phyloP scores from a whole-genome alignment of 2,113 vertebrate species.

The Forbesichthys agassizii region DNA sequence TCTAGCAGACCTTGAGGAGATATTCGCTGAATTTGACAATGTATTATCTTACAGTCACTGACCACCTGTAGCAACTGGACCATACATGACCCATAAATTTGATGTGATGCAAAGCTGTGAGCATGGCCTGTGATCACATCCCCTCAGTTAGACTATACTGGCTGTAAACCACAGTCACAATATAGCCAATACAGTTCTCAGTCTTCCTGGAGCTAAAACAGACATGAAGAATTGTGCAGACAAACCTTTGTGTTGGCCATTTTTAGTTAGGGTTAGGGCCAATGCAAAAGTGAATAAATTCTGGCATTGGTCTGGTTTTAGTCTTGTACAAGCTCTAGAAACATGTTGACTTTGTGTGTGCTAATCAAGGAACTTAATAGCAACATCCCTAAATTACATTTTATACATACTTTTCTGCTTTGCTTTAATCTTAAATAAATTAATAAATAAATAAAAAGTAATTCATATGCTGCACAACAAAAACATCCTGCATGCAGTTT shows the following conservation, averaged over 20 bases:
- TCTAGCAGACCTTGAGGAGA: too few relatives aligned
- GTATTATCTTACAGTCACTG: too few relatives aligned
- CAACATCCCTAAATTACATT: too few relatives aligned
- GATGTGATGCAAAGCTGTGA: constrained; percentile 43
- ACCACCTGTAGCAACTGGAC: constrained; percentile 29
- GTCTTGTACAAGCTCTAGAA: not conserved
- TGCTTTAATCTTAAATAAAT: too few relatives aligned
- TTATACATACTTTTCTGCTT: too few relatives aligned
- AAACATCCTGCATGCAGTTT: too few relatives aligned
- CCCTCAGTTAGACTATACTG: constrained; percentile 51
- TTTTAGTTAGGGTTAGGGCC: constrained; percentile 5
- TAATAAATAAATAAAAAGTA: not conserved
- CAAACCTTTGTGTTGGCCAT: constrained; percentile 15
- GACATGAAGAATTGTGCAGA: not conserved
- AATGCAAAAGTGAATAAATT: not conserved
- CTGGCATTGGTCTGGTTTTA: not conserved
- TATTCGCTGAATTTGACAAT: too few relatives aligned
- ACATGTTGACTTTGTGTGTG: not conserved
- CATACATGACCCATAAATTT: constrained; percentile 43
- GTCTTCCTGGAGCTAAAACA: constrained; percentile 44
- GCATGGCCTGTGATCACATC: constrained; percentile 56
- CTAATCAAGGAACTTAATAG: too few relatives aligned
- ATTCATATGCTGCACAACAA: not conserved
- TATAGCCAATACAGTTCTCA: constrained; percentile 42
- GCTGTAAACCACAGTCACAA: constrained; percentile 50